Percentiles rank a stretch among this genome's conserved stretches.
phyloP scores from a whole-genome alignment of 2,888 invertebrate genomes.

The Amiota minor region DNA sequence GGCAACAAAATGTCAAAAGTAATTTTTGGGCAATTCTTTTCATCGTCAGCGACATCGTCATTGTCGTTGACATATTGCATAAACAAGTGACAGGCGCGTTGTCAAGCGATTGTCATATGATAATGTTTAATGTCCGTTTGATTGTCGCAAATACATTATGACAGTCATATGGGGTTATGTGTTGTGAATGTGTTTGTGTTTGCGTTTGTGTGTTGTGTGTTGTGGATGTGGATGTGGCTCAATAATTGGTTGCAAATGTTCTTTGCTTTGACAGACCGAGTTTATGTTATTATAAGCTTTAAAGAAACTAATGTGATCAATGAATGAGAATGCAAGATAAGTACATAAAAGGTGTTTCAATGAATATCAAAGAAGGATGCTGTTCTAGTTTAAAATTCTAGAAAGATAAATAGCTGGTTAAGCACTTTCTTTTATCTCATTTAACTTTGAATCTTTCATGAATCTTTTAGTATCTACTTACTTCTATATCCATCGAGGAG shows the following conservation, averaged over 20 bases:
- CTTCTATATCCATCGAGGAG: too few species aligned
- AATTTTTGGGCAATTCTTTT: slow-evolving; percentile 28
- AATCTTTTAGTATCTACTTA: too few species aligned
- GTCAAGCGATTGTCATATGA: slow-evolving; percentile 29
- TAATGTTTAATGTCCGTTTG: slow-evolving; percentile 48
- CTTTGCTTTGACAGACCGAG: background rate
- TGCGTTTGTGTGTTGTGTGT: slow-evolving; percentile 6
- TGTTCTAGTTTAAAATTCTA: too few species aligned
- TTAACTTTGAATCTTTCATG: too few species aligned
- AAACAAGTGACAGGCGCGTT: slow-evolving; percentile 9
- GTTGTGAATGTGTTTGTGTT: background rate
- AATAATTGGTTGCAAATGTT: slow-evolving; percentile 21
- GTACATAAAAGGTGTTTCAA: too few species aligned
- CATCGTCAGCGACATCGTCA: slow-evolving; percentile 2
- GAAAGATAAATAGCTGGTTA: too few species aligned
- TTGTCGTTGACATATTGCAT: slow-evolving; percentile 17
- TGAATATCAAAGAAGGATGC: too few species aligned
- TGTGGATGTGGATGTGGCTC: slow-evolving; percentile 1
- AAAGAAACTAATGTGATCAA: too few species aligned
- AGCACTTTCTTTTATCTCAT: too few species aligned
- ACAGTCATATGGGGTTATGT: slow-evolving; percentile 35
- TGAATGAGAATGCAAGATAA: too few species aligned
- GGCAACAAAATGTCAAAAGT: slow-evolving; percentile 23
- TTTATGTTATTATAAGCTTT: too few species aligned
- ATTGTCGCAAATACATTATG: slow-evolving; percentile 42